phyloP scores from a whole-genome alignment of 2,113 vertebrate species.

The Nerophis lumbriciformis region DNA sequence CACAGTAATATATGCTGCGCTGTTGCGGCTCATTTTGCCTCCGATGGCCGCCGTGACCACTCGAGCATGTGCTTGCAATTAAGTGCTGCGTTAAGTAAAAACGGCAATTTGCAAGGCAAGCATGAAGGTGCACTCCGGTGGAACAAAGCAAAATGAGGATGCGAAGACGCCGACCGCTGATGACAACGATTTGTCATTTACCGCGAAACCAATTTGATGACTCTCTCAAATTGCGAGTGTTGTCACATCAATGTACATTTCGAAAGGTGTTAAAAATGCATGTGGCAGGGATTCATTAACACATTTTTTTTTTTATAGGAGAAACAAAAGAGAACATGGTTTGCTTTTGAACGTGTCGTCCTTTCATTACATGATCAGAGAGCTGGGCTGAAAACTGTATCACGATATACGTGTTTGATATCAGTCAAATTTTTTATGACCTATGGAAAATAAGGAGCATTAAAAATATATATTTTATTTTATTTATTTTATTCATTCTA shows the following conservation, averaged over 20 bases:
- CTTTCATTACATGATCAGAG: background rate
- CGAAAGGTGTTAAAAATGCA: background rate
- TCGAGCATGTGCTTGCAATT: conserved; percentile 66
- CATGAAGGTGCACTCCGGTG: conserved; percentile 52
- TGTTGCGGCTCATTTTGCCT: conserved; percentile 49
- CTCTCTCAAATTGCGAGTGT: conserved; percentile 6
- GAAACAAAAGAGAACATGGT: background rate
- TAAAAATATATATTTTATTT: no score
- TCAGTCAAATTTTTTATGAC: no score
- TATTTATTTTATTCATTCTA: no score
- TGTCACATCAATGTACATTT: background rate
- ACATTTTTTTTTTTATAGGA: background rate
- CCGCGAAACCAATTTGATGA: background rate
- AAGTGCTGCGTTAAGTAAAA: conserved; percentile 62
- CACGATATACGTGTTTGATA: no score
- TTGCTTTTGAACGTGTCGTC: conserved; percentile 11
- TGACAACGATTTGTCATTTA: background rate
- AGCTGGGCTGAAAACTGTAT: no score
- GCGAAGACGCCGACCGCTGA: conserved; percentile 22
- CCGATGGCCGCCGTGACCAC: conserved; percentile 54
- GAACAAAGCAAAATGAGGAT: conserved; percentile 40
- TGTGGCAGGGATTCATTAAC: background rate
- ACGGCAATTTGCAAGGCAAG: conserved; percentile 61
- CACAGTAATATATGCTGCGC: conserved; percentile 50
- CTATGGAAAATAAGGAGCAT: no score